Evolutionary conservation across 1,140 invertebrate species (phyloP).

Genomic region (Kradibia gibbosae): DNA sequence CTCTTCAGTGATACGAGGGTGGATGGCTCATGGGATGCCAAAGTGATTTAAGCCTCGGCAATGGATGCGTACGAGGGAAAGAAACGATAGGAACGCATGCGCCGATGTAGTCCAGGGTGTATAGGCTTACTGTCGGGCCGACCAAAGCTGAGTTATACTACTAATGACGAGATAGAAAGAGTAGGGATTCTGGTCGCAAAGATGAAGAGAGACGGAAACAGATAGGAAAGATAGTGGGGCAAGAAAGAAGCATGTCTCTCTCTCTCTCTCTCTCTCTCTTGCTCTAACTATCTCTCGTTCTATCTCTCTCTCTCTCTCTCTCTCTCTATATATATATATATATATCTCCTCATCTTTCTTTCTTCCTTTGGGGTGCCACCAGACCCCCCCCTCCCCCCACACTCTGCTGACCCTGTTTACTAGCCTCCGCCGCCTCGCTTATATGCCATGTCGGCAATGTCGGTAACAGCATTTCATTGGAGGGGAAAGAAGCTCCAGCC

Average conservation of each 20-base stretch:
- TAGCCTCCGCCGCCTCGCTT: too few species aligned
- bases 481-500: slow-evolving; percentile 51
- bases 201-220: slow-evolving; percentile 3
- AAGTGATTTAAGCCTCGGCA: too few species aligned
- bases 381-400: too few species aligned
- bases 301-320: slow-evolving; percentile 1
- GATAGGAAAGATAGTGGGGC: neutral
- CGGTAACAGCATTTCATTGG: neutral
- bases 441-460: neutral
- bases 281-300: neutral
- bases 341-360: neutral
- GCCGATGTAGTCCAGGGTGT: slow-evolving; percentile 60
- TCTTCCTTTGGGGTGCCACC: too few species aligned
- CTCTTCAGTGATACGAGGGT: neutral
- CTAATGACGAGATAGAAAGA: neutral
- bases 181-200: neutral
- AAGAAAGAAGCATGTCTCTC: neutral
- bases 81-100: slow-evolving; percentile 53
- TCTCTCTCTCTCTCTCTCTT: neutral
- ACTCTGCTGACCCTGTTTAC: too few species aligned
- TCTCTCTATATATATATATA: neutral
- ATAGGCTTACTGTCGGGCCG: slow-evolving; percentile 46
- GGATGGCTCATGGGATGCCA: neutral
- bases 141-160: neutral
- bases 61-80: neutral